These are phyloP conservation scores for Aurelia coerulea DNA, from an alignment of 30 jellyfish, hydroid and myxozoan species.

Conservation along the genomic window DNA sequence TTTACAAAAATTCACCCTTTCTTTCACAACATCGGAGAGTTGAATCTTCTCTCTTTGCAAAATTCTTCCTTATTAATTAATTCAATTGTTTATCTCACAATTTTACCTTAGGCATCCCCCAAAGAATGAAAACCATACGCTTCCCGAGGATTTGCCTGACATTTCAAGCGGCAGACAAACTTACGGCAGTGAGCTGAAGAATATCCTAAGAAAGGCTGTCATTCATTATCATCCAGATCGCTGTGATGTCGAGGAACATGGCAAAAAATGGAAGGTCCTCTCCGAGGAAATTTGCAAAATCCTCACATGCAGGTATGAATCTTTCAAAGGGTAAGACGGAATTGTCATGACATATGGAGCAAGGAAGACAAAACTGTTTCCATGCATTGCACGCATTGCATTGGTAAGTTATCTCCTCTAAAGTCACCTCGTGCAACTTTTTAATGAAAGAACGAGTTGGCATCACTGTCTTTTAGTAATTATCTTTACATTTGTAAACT, in stretches of 20 bases:
- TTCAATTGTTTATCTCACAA: neutral
- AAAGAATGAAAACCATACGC: constrained; percentile 1
- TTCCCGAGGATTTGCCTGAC: constrained; percentile 33
- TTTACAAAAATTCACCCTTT: no score
- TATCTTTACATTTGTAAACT: no score
- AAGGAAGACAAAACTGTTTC: neutral
- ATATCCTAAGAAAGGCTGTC: constrained; percentile 36
- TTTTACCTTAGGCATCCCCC: constrained; percentile 46
- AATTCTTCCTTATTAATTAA: neutral
- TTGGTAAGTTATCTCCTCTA: no score
- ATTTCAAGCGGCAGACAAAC: neutral
- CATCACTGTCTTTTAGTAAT: no score
- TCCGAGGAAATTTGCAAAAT: constrained; percentile 61
- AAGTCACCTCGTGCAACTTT: no score
- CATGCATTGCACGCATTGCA: no score
- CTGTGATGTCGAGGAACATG: constrained; percentile 37
- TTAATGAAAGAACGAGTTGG: no score
- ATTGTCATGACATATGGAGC: neutral
- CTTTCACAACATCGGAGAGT: no score
- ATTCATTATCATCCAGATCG: constrained; percentile 75
- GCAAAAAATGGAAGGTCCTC: constrained; percentile 56
- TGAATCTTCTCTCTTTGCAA: no score
- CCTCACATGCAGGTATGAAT: constrained; percentile 31
- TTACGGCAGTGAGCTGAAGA: constrained; percentile 3
- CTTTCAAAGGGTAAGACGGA: neutral